These are phyloP conservation scores for Sphinx pinastri DNA, from an alignment of 2,888 invertebrate genomes.

Conservation along the genomic window DNA sequence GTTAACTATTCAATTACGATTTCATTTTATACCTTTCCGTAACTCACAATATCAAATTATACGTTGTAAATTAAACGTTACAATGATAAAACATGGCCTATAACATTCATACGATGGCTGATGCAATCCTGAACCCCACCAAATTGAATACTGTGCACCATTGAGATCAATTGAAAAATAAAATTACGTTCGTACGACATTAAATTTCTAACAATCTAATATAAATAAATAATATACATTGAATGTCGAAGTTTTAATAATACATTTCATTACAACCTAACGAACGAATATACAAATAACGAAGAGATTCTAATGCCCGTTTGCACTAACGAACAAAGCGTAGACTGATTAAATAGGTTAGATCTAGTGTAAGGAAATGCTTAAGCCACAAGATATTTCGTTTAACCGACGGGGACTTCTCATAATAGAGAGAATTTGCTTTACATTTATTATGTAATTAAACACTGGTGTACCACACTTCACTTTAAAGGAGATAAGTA, in stretches of 20 bases:
- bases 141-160: conserved; percentile 68
- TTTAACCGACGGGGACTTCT: no score
- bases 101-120: conserved; percentile 51
- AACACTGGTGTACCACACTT: no score
- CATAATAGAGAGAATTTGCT: no score
- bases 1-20: background rate
- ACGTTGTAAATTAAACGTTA: conserved; percentile 23
- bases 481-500: no score
- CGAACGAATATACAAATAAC: conserved; percentile 11
- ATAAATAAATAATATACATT: conserved; percentile 20
- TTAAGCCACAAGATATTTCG: no score
- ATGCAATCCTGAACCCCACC: conserved; percentile 53
- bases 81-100: conserved; percentile 41
- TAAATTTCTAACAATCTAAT: conserved; percentile 26
- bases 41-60: conserved; percentile 18
- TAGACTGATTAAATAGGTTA: no score
- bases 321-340: conserved; percentile 2
- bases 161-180: conserved; percentile 67
- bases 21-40: background rate
- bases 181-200: conserved; percentile 32
- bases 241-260: background rate
- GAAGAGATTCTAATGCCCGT: conserved; percentile 16
- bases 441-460: no score
- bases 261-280: conserved; percentile 7
- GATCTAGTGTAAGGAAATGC: no score